phyloP scores from a whole-genome alignment of 1,140 invertebrate genomes.

The Calliopsis andreniformis region DNA sequence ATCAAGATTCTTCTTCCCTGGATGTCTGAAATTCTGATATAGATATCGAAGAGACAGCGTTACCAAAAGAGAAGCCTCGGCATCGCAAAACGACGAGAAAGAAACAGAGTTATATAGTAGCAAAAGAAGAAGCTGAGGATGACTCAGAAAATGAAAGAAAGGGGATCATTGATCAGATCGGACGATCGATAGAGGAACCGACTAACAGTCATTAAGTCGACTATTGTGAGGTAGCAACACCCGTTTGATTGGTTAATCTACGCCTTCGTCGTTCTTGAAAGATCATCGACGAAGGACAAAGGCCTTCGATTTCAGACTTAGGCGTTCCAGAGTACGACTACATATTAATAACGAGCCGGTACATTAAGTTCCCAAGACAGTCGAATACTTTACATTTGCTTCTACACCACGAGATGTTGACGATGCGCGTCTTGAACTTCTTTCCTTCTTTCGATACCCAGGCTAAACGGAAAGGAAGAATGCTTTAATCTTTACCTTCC shows the following conservation, averaged over 20 bases:
- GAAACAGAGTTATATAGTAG: conserved; percentile 30
- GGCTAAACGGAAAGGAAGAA: conserved; percentile 40
- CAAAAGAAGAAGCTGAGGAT: conserved; percentile 55
- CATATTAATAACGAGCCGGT: conserved; percentile 4
- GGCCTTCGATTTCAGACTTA: conserved; percentile 1
- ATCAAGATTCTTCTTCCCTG: not conserved
- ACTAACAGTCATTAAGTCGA: conserved; percentile 73
- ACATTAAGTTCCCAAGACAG: not conserved
- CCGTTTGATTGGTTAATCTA: conserved; percentile 79
- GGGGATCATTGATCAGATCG: conserved; percentile 64
- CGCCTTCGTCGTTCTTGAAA: conserved; percentile 51
- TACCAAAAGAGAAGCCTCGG: conserved; percentile 39
- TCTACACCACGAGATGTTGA: not conserved
- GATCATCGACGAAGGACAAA: conserved; percentile 48
- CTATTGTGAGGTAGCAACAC: conserved; percentile 73
- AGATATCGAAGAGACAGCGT: conserved; percentile 53
- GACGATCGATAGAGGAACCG: conserved; percentile 61
- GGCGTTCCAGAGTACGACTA: not conserved
- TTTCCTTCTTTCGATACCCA: conserved; percentile 26
- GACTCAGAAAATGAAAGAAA: conserved; percentile 63
- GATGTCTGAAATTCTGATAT: conserved; percentile 39
- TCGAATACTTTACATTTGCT: conserved; percentile 5
- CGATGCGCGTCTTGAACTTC: conserved; percentile 58
- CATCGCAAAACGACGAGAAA: conserved; percentile 24
- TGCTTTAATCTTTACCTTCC: conserved; percentile 69